Evolutionary conservation across 2,797 vertebrate genomes (phyloP), one percentile per base, ranked within the genome.

Genomic region (Neopelma chrysocephalum): DNA sequence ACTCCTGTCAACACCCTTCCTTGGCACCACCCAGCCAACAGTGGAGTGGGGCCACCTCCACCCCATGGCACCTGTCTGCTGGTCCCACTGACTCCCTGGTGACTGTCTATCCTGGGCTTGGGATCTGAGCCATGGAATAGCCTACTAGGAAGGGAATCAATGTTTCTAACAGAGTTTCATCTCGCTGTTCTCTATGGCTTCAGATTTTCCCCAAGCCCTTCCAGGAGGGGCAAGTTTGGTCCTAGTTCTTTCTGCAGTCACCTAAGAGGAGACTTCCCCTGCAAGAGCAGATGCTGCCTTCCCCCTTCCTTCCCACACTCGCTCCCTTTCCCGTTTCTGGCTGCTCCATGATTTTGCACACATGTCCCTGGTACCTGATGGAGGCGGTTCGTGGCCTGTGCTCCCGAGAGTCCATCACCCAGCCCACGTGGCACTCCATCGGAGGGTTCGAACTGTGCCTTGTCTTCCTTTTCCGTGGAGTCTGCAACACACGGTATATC

Each of bases 391-490:
- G 98, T 34, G 99, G 99, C 61, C 99, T 98, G 95, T 99, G 99
- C 94, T 99, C 99, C 64, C 99, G 98, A 27, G 99, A 99, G 97
- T 99, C 99, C 99, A 99, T 99, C 95, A 99, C 99, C 99, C 99
- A 99, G 94, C 99, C 99, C 12, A 99, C 99, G 0, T 99, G 99
- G 94, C 99, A 99, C 97, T 99, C 99, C 98, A 99, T 98, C 2
- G 99, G 99, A 0, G 99, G 99, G 96, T 99, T 99, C 0, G 99
- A 99, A 97, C 99, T 99, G 98, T 99, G 99, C 54, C 99, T 98
- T 4, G 99, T 99, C 98, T 99, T 99, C 95, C 99, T 98, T 97
- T 99, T 99, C 60, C 99, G 98, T 0, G 99, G 99, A 25, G 99
- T 99, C 99, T 99, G 97, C 36, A 96, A 97, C 61, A 97, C 76